Evolutionary conservation across 2,888 invertebrate genomes (phyloP), one percentile per base, ranked within the genome.

Genomic region (Meiosimyza decipiens): DNA sequence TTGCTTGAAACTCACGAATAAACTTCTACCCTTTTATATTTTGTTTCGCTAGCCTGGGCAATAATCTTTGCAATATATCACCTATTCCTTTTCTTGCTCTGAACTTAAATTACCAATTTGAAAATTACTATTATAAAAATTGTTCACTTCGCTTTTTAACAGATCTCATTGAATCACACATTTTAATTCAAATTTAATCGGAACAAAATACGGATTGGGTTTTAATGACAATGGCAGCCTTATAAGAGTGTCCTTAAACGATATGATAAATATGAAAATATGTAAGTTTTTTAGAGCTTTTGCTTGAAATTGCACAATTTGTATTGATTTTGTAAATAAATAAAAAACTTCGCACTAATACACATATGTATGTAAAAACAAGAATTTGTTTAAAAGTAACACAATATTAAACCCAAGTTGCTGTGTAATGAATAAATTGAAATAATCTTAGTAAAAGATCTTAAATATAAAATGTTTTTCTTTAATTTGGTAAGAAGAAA

Each of bases 221-320:
- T 22, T 54, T 54, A 67, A 62, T 67, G 62, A 72, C 59, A 15
- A 66, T 28, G 67, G 51, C 60, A 60, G 66, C 72, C 72, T 72
- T 72, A 72, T 67, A 67, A 40, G 72, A 72, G 72, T 72, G 72
- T 66, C 72, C 72, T 72, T 72, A 72, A 62, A 65, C 52, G 65
- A 47, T 50, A 71, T n/a, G 59, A 71, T 50, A 71, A 71, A 40
- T 40, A 18, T 52, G 59, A 71, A 40, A 40, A 40, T 40, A 40
- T 9, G 40, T 18, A 15, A 51, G 16, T 18, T 51, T 64, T 64
- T 62, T 22, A 51, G 18, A 50, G 64, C 64, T 64, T 64, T 64
- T 64, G 64, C 64, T 64, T 64, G 22, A 64, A 64, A 15, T 22
- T 40, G 64, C 64, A 64, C 64, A 28, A 28, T 64, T 64, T 51